A percentile compares a stretch with the other conserved stretches of the same genome.
These are phyloP conservation scores for Chloroceryle inda DNA, from an alignment of 2,797 vertebrate species.

Conservation along the genomic window DNA sequence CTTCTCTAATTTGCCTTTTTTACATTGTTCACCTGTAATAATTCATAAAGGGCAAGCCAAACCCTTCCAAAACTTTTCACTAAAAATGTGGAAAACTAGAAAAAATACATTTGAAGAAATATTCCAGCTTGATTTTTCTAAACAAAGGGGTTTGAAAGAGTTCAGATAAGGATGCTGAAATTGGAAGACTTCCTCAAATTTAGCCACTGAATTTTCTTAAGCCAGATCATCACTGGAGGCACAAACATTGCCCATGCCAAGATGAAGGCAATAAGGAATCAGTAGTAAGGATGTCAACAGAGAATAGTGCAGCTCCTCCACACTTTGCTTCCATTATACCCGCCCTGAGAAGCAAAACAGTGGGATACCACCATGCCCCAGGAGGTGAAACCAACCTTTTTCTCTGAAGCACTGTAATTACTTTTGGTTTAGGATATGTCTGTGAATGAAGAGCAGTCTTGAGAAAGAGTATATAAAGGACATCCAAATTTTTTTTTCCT, in stretches of 20 bases:
- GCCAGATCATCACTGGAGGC: background rate
- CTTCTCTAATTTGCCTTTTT: background rate
- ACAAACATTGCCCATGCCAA: conserved; percentile 14
- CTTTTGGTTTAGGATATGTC: background rate
- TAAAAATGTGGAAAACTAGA: background rate
- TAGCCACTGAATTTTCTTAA: background rate
- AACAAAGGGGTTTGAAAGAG: background rate
- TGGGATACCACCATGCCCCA: background rate
- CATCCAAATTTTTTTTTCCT: background rate
- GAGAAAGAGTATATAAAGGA: background rate
- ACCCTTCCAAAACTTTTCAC: background rate
- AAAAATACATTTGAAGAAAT: background rate
- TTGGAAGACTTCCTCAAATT: background rate
- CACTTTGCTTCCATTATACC: background rate
- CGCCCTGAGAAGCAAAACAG: background rate
- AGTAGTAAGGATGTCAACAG: background rate
- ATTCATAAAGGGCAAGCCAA: background rate
- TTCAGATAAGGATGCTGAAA: background rate
- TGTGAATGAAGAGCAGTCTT: background rate
- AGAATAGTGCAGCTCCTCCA: background rate
- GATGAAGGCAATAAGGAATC: background rate
- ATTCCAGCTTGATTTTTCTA: background rate
- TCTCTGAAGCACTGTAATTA: background rate
- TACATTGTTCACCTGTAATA: background rate
- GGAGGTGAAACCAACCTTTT: background rate